A percentile compares a stretch with the other conserved stretches of the same genome.
phyloP scores from a whole-genome alignment of 64 coral and sea anemone species.

The Catalaphyllia jardinei region DNA sequence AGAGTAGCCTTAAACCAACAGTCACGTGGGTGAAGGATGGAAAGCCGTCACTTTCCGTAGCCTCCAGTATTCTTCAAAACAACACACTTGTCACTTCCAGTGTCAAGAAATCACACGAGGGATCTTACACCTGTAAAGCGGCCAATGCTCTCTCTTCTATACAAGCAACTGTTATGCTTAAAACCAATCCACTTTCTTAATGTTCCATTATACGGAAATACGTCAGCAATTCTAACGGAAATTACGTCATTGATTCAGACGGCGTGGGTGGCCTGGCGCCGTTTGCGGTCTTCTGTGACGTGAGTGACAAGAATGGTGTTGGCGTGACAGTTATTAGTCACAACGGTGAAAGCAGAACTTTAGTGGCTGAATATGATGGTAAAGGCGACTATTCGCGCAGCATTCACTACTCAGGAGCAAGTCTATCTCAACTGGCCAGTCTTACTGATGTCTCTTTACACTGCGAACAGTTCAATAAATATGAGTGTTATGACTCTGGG shows the following conservation, averaged over 20 bases:
- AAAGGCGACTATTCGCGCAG: background rate
- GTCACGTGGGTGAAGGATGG: constrained; percentile 55
- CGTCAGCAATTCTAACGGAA: background rate
- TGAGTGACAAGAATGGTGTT: constrained; percentile 17
- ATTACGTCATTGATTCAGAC: background rate
- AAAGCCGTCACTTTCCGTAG: background rate
- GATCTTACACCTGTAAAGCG: constrained; percentile 5
- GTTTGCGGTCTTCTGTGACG: background rate
- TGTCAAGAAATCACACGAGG: background rate
- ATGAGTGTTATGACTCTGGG: background rate
- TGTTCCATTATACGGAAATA: background rate
- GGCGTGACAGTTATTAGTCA: constrained; percentile 36
- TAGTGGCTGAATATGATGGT: background rate
- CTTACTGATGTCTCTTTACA: constrained; percentile 16
- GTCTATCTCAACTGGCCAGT: constrained; percentile 1
- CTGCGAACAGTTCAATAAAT: constrained; percentile 56
- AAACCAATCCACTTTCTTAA: background rate
- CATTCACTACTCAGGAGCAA: constrained; percentile 19
- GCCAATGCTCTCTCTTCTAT: background rate
- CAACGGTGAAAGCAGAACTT: constrained; percentile 10
- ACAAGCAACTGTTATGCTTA: background rate
- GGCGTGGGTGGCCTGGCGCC: background rate
- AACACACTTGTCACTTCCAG: background rate
- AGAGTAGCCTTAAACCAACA: constrained; percentile 13
- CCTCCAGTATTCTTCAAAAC: background rate